phyloP scores from a whole-genome alignment of 2,113 vertebrate genomes.

The Perca schrenkii region DNA sequence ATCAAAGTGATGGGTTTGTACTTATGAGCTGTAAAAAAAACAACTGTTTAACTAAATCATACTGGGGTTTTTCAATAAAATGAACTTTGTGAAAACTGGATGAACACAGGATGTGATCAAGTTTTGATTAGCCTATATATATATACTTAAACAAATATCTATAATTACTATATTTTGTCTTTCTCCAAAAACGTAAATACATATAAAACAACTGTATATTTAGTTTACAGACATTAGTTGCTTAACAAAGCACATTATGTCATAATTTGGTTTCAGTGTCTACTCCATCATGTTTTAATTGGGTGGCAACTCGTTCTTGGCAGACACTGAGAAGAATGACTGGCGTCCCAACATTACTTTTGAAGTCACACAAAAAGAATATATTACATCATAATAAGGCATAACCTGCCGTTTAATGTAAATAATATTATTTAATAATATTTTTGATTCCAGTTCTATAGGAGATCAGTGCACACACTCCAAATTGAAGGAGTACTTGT shows the following conservation, averaged over 20 bases:
- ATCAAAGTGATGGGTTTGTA: constrained; percentile 24
- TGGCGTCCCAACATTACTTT: constrained; percentile 21
- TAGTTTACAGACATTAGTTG: not conserved
- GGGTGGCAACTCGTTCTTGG: constrained; percentile 33
- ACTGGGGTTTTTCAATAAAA: constrained; percentile 19
- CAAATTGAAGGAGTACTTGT: too few species aligned
- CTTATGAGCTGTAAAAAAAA: constrained; percentile 26
- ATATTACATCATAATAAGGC: constrained; percentile 43
- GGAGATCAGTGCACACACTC: too few species aligned
- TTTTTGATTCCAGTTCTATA: too few species aligned
- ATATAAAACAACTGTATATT: not conserved
- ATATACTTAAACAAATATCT: too few species aligned
- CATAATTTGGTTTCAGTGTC: constrained; percentile 18
- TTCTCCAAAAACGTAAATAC: too few species aligned
- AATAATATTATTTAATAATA: too few species aligned
- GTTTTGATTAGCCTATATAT: not conserved
- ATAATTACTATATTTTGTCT: too few species aligned
- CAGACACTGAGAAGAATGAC: constrained; percentile 15
- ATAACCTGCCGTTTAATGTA: too few species aligned
- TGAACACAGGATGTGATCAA: not conserved
- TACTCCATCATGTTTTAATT: constrained; percentile 44
- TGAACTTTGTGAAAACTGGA: not conserved
- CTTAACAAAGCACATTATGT: not conserved
- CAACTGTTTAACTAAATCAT: constrained; percentile 7
- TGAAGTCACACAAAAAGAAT: constrained; percentile 38